These are phyloP conservation scores for Alethe castanea DNA, from an alignment of 2,113 vertebrate genomes.

Conservation along the genomic window DNA sequence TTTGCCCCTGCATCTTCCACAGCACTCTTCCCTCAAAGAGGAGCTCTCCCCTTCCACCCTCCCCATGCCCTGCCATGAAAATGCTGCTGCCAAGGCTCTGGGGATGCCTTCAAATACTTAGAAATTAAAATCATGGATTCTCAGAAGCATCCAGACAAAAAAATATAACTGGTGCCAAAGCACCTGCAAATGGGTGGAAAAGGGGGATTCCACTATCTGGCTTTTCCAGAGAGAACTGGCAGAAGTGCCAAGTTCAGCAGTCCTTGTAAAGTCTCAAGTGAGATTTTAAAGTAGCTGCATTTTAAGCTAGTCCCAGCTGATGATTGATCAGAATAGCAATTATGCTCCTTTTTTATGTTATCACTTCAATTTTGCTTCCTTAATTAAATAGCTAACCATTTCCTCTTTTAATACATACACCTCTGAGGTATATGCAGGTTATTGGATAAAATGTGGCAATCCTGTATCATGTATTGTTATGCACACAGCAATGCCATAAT, in stretches of 20 bases:
- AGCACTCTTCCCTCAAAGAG: not conserved
- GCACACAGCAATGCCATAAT: not conserved
- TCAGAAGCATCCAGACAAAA: not conserved
- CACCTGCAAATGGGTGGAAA: not conserved
- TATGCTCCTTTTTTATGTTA: not conserved
- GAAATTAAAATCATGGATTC: not conserved
- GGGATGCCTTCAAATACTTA: not conserved
- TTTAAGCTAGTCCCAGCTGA: not conserved
- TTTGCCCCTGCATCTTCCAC: not conserved
- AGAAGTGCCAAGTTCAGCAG: not conserved
- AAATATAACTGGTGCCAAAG: not conserved
- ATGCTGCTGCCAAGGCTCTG: not conserved
- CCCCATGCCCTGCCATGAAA: rapidly evolving
- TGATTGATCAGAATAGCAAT: not conserved
- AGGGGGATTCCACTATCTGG: not conserved
- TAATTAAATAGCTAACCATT: conserved; percentile 8
- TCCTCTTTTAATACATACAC: not conserved
- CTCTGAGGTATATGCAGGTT: not conserved
- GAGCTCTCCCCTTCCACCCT: not conserved
- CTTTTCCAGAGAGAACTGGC: not conserved
- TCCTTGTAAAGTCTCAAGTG: not conserved
- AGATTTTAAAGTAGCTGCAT: not conserved
- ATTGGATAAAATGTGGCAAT: not conserved
- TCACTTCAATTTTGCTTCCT: not conserved
- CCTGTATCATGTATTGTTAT: not conserved